phyloP scores from a whole-genome alignment of 2,888 invertebrate species.

The Adelognathus sp. region DNA sequence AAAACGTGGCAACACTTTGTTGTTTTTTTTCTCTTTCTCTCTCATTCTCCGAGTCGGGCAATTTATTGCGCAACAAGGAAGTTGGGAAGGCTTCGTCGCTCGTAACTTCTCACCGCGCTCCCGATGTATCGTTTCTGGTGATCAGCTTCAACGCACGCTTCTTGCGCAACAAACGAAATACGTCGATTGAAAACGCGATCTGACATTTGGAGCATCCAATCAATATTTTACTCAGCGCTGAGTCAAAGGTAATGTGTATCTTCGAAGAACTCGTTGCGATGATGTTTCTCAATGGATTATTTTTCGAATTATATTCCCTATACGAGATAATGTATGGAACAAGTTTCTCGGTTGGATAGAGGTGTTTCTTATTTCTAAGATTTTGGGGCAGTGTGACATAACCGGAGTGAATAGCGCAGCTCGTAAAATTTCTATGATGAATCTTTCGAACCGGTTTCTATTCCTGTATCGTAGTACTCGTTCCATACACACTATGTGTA shows the following conservation, averaged over 20 bases:
- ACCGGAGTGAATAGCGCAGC: conserved; percentile 19
- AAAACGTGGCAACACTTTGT: not conserved
- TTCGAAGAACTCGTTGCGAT: too few species aligned
- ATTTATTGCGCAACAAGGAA: not conserved
- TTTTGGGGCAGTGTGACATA: conserved; percentile 26
- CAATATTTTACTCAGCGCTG: not conserved
- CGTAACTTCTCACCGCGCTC: not conserved
- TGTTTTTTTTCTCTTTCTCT: too few species aligned
- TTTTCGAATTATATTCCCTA: too few species aligned
- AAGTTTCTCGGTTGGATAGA: too few species aligned
- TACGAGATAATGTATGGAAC: too few species aligned
- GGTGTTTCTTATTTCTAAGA: too few species aligned
- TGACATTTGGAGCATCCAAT: not conserved
- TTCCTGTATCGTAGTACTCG: conserved; percentile 14
- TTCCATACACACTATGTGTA: not conserved
- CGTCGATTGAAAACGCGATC: not conserved
- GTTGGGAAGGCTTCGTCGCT: not conserved
- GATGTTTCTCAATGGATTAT: not conserved
- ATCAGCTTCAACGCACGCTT: not conserved
- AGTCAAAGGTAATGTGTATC: too few species aligned
- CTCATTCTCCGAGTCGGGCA: too few species aligned
- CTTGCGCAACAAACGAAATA: not conserved
- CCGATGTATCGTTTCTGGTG: not conserved
- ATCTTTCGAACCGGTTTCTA: conserved; percentile 1
- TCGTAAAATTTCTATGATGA: conserved; percentile 10